Evolutionary conservation across 2,888 invertebrate species (phyloP).

Genomic region (Ecliptopera silaceata): DNA sequence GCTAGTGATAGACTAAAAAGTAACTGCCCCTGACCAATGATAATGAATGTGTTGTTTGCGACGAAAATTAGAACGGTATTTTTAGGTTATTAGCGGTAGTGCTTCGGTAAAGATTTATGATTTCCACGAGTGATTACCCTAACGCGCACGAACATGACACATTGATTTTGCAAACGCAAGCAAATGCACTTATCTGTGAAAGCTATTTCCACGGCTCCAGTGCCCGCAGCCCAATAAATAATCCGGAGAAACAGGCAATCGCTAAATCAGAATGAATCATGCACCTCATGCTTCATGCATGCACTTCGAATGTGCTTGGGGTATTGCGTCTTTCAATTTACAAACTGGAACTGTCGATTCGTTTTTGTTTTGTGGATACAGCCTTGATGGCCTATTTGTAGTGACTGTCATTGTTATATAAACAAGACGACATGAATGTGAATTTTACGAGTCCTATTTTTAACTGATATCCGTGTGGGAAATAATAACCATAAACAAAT

Average conservation of each 20-base stretch:
- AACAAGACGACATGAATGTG: too few species aligned
- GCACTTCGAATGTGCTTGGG: constrained; percentile 17
- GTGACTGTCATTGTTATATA: too few species aligned
- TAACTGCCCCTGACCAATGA: too few species aligned
- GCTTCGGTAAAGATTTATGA: neutral
- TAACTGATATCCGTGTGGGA: too few species aligned
- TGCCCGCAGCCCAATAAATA: constrained; percentile 35
- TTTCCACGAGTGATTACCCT: constrained; percentile 3
- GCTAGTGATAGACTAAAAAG: too few species aligned
- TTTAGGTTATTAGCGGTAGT: too few species aligned
- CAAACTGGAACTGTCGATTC: constrained; percentile 1
- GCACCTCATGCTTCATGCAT: neutral
- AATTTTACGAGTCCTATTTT: too few species aligned
- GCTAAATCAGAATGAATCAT: constrained; percentile 38
- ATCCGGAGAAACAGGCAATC: constrained; percentile 34
- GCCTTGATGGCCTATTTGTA: too few species aligned
- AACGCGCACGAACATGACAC: constrained; percentile 33
- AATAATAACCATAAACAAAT: too few species aligned
- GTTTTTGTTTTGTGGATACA: too few species aligned
- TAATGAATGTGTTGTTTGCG: too few species aligned
- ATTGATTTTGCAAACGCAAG: constrained; percentile 44
- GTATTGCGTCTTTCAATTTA: neutral
- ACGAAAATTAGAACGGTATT: too few species aligned
- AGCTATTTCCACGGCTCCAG: constrained; percentile 46
- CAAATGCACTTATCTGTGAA: constrained; percentile 45